phyloP scores from a whole-genome alignment of 2,888 invertebrate genomes.

The Fabriciana adippe region DNA sequence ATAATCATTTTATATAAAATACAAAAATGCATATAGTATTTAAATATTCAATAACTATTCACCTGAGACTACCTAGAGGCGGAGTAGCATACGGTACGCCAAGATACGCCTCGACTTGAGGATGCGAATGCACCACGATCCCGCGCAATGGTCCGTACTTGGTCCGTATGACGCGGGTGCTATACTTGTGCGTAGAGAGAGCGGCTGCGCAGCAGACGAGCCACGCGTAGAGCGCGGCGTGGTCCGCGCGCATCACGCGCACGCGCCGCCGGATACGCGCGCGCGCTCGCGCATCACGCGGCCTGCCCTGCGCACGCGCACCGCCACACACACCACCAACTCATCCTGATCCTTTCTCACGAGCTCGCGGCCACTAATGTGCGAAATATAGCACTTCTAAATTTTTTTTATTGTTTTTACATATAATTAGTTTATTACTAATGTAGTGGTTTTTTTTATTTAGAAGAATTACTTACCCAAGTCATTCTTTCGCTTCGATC shows the following conservation, averaged over 20 bases:
- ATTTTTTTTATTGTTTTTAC: neutral
- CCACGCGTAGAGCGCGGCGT: conserved; percentile 82
- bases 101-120: conserved; percentile 93
- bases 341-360: conserved; percentile 64
- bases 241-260: conserved; percentile 78
- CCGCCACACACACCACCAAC: conserved; percentile 55
- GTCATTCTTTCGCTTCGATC: conserved; percentile 59
- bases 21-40: neutral
- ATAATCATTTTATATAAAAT: too few species aligned
- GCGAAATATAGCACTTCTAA: conserved; percentile 10
- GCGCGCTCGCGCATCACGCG: conserved; percentile 56
- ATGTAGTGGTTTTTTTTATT: too few species aligned
- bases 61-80: conserved; percentile 93
- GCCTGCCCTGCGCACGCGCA: conserved; percentile 54
- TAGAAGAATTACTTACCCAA: conserved; percentile 56
- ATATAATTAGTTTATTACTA: neutral
- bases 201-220: conserved; percentile 80
- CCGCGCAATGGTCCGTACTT: conserved; percentile 95
- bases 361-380: conserved; percentile 64
- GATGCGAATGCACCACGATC: conserved; percentile 90
- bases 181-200: conserved; percentile 88
- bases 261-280: conserved; percentile 62
- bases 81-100: conserved; percentile 97
- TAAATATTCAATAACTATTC: neutral
- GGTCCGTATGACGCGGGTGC: conserved; percentile 91